Evolutionary conservation across 2,888 invertebrate species (phyloP).

Genomic region (Ichneumoninae sp.): DNA sequence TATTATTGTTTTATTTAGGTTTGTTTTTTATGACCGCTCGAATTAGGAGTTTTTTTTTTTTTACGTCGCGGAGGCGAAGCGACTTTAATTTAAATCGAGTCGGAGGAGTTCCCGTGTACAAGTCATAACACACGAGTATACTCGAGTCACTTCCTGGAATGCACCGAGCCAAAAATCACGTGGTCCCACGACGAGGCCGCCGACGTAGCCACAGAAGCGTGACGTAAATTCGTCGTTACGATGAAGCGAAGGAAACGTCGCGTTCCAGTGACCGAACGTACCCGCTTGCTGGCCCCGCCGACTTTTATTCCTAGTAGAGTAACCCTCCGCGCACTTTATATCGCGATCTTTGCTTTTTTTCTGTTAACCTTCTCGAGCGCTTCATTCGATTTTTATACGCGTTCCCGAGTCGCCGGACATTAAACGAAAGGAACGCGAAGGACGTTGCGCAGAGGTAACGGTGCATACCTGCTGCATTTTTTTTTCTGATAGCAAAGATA

Average conservation of each 20-base stretch:
- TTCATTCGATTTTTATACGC: conserved; percentile 55
- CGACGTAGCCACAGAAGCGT: conserved; percentile 67
- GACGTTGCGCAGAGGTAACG: conserved; percentile 68
- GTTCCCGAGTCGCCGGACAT: conserved; percentile 60
- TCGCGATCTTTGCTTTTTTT: conserved; percentile 60
- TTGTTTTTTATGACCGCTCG: neutral
- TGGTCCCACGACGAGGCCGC: conserved; percentile 66
- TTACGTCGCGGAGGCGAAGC: neutral
- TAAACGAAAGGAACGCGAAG: conserved; percentile 66
- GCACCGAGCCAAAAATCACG: conserved; percentile 68
- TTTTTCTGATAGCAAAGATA: conserved; percentile 12
- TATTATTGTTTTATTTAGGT: neutral
- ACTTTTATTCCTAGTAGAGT: conserved; percentile 52
- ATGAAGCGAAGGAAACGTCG: conserved; percentile 70
- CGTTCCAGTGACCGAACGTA: conserved; percentile 72
- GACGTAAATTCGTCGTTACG: conserved; percentile 73
- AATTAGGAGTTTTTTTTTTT: neutral
- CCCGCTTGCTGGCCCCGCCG: conserved; percentile 44
- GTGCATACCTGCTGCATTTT: conserved; percentile 44
- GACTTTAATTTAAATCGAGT: conserved; percentile 13
- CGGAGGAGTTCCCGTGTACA: conserved; percentile 3
- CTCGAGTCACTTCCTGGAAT: conserved; percentile 62
- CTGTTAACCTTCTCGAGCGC: conserved; percentile 28
- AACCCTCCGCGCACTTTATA: conserved; percentile 56
- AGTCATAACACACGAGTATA: conserved; percentile 35